Evolutionary conservation across 2,888 invertebrate genomes (phyloP).

Genomic region (Tetropium fuscum): DNA sequence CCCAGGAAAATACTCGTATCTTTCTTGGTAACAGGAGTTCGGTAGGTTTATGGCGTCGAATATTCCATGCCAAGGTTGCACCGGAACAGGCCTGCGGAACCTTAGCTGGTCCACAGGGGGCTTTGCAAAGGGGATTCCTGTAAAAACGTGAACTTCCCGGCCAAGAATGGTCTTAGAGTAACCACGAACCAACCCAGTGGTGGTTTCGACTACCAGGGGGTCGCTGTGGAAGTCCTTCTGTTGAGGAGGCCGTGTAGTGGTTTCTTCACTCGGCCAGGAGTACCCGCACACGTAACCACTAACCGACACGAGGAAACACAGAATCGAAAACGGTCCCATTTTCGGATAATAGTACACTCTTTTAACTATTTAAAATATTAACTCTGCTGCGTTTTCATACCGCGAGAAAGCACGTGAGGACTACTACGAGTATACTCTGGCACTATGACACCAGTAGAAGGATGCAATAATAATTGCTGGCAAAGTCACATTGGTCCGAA

Average conservation of each 20-base stretch:
- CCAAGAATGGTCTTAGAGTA: slow-evolving; percentile 84
- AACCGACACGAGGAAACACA: slow-evolving; percentile 41
- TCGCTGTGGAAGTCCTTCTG: slow-evolving; percentile 70
- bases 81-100: slow-evolving; percentile 87
- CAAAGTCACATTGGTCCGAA: slow-evolving; percentile 17
- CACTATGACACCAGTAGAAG: slow-evolving; percentile 4
- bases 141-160: slow-evolving; percentile 88
- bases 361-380: slow-evolving; percentile 13
- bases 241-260: slow-evolving; percentile 58
- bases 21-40: slow-evolving; percentile 90
- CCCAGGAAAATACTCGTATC: slow-evolving; percentile 90
- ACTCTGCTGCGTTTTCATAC: slow-evolving; percentile 7
- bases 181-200: slow-evolving; percentile 84
- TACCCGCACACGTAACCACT: slow-evolving; percentile 56
- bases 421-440: background rate
- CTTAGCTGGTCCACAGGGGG: slow-evolving; percentile 88
- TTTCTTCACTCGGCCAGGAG: slow-evolving; percentile 65
- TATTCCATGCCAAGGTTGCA: slow-evolving; percentile 90
- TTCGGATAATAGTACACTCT: slow-evolving; percentile 21
- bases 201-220: slow-evolving; percentile 85
- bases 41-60: slow-evolving; percentile 84
- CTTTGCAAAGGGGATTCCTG: slow-evolving; percentile 92
- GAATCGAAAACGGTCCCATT: slow-evolving; percentile 48
- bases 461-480: background rate
- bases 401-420: slow-evolving; percentile 15